A percentile compares a stretch with the other conserved stretches of the same genome.
Evolutionary conservation across 2,113 vertebrate species (phyloP).

Genomic region (Eolophus roseicapilla): DNA sequence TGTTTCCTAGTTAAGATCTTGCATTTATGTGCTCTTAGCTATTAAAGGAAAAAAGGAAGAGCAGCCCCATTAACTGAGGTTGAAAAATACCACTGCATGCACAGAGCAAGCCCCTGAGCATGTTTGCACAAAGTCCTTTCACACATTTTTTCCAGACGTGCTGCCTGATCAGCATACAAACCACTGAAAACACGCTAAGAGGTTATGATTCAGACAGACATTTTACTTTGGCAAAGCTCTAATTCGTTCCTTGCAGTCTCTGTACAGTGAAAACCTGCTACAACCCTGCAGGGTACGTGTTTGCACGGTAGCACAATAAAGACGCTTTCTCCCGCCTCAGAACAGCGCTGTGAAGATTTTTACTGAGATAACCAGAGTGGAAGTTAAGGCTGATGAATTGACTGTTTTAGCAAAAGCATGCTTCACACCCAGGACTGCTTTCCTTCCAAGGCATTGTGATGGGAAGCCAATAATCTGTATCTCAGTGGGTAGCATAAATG

Average conservation of each 20-base stretch:
- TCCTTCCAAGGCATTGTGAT: not conserved
- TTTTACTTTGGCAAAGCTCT: not conserved
- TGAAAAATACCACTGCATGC: not conserved
- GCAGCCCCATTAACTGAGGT: not conserved
- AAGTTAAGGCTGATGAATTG: not conserved
- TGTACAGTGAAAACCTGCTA: not conserved
- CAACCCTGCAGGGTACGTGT: not conserved
- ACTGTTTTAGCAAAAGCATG: not conserved
- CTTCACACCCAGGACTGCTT: not conserved
- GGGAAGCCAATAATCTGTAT: not conserved
- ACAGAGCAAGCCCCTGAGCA: not conserved
- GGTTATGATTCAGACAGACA: not conserved
- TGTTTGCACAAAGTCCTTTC: not conserved
- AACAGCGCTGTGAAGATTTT: not conserved
- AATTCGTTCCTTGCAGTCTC: not conserved
- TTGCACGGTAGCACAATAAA: not conserved
- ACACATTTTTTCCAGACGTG: not conserved
- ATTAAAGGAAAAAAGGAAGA: not conserved
- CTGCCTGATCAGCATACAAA: not conserved
- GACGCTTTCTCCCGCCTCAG: not conserved
- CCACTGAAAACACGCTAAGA: not conserved
- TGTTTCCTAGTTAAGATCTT: slow-evolving; percentile 28
- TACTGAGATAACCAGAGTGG: not conserved
- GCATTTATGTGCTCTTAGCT: not conserved
- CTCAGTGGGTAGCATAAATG: not conserved